phyloP scores from a whole-genome alignment of 2,797 vertebrate species.

The Fratercula arctica region DNA sequence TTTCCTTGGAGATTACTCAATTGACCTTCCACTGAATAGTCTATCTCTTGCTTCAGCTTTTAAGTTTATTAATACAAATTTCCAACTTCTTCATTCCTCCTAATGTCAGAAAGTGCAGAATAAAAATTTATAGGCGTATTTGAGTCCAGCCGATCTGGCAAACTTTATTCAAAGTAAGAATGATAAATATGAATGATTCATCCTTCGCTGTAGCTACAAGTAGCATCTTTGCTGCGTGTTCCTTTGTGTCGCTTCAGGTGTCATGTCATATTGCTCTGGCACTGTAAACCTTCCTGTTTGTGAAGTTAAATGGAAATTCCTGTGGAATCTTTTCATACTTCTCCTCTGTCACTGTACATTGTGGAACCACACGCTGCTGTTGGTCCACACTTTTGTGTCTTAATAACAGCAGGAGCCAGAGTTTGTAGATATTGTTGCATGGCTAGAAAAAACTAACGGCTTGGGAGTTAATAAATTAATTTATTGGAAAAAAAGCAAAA shows the following conservation, averaged over 20 bases:
- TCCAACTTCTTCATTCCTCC: neutral
- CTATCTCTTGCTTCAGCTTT: neutral
- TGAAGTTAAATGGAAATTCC: neutral
- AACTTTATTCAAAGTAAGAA: neutral
- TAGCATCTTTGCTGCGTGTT: neutral
- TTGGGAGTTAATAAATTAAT: neutral
- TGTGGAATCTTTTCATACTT: neutral
- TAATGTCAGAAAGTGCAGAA: neutral
- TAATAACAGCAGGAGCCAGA: neutral
- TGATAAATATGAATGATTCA: neutral
- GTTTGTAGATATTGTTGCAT: neutral
- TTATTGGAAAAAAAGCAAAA: neutral
- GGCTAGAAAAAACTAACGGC: accelerated
- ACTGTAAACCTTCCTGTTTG: neutral
- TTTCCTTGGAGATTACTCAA: neutral
- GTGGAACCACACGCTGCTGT: neutral
- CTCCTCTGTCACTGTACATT: neutral
- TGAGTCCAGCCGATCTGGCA: neutral
- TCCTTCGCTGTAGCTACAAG: neutral
- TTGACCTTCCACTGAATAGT: neutral
- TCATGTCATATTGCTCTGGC: neutral
- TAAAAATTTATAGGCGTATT: neutral
- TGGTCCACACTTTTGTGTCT: accelerated
- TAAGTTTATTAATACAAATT: neutral
- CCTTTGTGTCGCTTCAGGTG: neutral